Evolutionary conservation across 2,113 vertebrate species (phyloP), one percentile per base, ranked within the genome.

Genomic region (Lipophrys pholis): DNA sequence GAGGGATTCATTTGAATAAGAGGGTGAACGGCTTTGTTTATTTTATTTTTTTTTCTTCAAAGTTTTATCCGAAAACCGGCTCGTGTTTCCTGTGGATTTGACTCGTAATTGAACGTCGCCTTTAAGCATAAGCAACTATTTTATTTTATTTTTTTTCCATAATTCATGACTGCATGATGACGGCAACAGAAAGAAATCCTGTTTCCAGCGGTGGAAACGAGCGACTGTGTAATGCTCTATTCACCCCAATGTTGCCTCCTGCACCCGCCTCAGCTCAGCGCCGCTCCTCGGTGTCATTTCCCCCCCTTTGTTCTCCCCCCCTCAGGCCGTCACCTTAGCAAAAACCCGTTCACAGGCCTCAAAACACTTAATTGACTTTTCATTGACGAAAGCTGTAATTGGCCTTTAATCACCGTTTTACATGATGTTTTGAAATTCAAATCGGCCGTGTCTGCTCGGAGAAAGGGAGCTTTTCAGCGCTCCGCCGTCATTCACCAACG

Each of bases 361-460:
- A 76, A 83, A 92, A 85, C 76, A 53, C 76, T 68, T 87, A 89
- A 90, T 91, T 92, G 86, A 89, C 91, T 91, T 87, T 86, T 90
- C 80, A 84, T 82, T 69, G 67, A 80, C 65, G 63, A 17, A 1
- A 17, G 70, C 86, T 68, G 69, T 92, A 93, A 93, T 91, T 91
- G 90, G 83, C 82, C 87, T 90, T 91, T 93, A 94, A 94, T 94
- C 89, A 90, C 85, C 60, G 73, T 86, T 93, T 92, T 90, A 79
- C 85, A 81, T 90, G 86, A 58, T 88, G 91, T 94, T 93, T 92
- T 93, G 87, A 93, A 93, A 92, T 93, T 92, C 82, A 91, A 91
- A 94, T 91, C 76, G 71, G 82, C 52, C 45, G 56, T 77, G 82
- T 85, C 89, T 78, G 77, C 79, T 62, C 68, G 3, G 76, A 76